These are phyloP conservation scores for Beris chalybata DNA, from an alignment of 2,888 invertebrate genomes.

Conservation along the genomic window DNA sequence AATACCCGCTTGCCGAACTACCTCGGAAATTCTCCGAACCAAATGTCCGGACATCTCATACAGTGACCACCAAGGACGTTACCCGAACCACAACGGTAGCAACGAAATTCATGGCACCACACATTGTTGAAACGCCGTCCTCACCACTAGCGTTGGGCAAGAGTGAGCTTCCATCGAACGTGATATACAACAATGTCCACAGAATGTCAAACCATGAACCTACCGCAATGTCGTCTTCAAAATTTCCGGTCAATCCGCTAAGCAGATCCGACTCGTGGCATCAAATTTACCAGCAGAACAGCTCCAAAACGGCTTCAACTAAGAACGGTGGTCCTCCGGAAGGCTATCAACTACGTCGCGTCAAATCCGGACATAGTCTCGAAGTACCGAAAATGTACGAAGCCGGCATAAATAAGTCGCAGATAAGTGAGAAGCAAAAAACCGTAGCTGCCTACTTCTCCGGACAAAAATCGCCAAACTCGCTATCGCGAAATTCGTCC, in stretches of 20 bases:
- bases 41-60: constrained; percentile 28
- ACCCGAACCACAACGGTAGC: neutral
- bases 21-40: constrained; percentile 35
- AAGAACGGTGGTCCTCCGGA: constrained; percentile 49
- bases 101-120: constrained; percentile 41
- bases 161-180: constrained; percentile 49
- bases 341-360: constrained; percentile 56
- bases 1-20: constrained; percentile 46
- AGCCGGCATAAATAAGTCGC: constrained; percentile 71
- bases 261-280: constrained; percentile 82
- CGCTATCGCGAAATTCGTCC: constrained; percentile 45
- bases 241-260: constrained; percentile 49
- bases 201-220: constrained; percentile 36
- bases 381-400: constrained; percentile 79
- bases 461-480: constrained; percentile 57
- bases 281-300: constrained; percentile 60
- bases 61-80: constrained; percentile 9
- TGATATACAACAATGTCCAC: constrained; percentile 53
- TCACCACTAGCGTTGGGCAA: constrained; percentile 45
- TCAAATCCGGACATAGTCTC: constrained; percentile 75
- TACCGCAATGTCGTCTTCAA: constrained; percentile 39
- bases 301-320: constrained; percentile 52
- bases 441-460: constrained; percentile 75
- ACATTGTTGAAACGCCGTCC: constrained; percentile 51
- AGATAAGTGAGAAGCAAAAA: constrained; percentile 68